phyloP scores from a whole-genome alignment of 2,888 invertebrate species.

The Xestia ashworthii region DNA sequence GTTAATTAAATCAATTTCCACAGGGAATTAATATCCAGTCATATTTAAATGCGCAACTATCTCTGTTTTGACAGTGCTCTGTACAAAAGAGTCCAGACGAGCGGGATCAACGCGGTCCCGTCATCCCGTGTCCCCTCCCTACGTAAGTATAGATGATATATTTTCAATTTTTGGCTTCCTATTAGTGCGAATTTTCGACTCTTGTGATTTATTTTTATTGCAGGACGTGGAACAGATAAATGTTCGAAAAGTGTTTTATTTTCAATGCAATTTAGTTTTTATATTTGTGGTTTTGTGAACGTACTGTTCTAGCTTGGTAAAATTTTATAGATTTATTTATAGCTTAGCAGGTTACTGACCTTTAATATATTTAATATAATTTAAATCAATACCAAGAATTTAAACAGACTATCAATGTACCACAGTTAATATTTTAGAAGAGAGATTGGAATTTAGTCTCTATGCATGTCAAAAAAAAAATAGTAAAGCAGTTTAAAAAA shows the following conservation, averaged over 20 bases:
- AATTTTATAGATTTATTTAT: neutral
- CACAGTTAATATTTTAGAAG: neutral
- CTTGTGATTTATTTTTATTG: slow-evolving; percentile 80
- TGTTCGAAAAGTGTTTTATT: slow-evolving; percentile 50
- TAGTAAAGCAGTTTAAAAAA: slow-evolving; percentile 21
- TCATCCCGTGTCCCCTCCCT: slow-evolving; percentile 74
- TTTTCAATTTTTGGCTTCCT: slow-evolving; percentile 88
- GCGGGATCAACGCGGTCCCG: slow-evolving; percentile 75
- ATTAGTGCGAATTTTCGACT: slow-evolving; percentile 80
- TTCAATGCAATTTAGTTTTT: slow-evolving; percentile 20
- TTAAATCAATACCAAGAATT: neutral
- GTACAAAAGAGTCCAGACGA: slow-evolving; percentile 78
- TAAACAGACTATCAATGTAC: neutral
- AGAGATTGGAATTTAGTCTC: neutral
- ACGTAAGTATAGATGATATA: slow-evolving; percentile 83
- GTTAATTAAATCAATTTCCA: slow-evolving; percentile 74
- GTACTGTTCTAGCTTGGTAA: neutral
- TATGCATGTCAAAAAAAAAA: neutral
- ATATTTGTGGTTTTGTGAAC: neutral
- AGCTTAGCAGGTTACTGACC: neutral
- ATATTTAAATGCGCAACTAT: slow-evolving; percentile 78
- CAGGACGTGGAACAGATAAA: slow-evolving; percentile 52
- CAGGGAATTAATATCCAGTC: slow-evolving; percentile 75
- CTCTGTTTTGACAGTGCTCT: slow-evolving; percentile 86
- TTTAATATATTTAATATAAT: neutral